Evolutionary conservation across 2,797 vertebrate species (phyloP), one percentile per base, ranked within the genome.

Genomic region (Otolemur crassicaudatus): DNA sequence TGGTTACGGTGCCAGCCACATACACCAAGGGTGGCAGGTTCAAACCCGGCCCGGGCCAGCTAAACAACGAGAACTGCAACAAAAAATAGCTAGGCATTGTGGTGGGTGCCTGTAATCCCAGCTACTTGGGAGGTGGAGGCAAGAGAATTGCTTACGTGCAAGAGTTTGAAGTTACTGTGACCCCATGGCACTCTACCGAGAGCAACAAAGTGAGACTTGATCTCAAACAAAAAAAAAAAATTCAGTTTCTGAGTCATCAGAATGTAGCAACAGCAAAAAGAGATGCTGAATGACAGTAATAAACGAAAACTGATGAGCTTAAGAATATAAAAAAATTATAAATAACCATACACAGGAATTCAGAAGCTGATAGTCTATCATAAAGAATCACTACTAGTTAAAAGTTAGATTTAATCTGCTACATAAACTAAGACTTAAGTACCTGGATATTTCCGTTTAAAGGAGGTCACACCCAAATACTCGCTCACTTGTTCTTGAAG

Each of bases 401-500:
- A 3, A 72, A 79, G 49, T 37, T 34, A 58, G 37, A 49, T 4
- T 46, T 72, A 2, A 13, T 22, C 23, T 22, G 10, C n/a, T 46
- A 72, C 12, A 53, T 8, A 43, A 67, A 92, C 86, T 58, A 7
- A 90, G 82, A 69, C 90, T 80, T 17, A 89, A 98, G 98, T 99
- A 99, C 99, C 99, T 98, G 99, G 99, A 97, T 99, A 99, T 97
- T 99, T 99, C 91, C 99, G 99, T 94, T 99, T 99, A 98, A 99
- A 99, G 60, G 99, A 99, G 6, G 99, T 99, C 96, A 99, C 99
- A 87, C 99, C 99, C 98, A 99, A 98, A 98, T 99, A 99, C 98
- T 99, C 99, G 98, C 99, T 99, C 98, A 99, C 99, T 99, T 99
- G 99, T 43, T 99, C 99, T 96, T 99, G 99, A 94, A 99, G 98